Conservation (phyloP, 2,113 vertebrate genomes). For the Thunnus maccoyii region DNA sequence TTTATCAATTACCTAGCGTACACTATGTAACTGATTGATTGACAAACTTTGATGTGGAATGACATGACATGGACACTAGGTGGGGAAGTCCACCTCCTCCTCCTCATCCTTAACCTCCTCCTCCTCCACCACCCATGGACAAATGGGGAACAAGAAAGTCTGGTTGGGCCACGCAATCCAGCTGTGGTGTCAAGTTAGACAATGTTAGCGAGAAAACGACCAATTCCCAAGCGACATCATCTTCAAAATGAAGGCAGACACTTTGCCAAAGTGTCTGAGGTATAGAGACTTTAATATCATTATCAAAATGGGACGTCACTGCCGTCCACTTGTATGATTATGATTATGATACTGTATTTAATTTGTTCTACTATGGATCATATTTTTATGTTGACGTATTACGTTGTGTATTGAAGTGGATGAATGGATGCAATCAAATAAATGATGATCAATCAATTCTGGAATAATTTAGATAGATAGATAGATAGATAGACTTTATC, state of each 20-base stretch:
- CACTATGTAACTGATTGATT: no score
- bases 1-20: background rate
- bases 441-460: no score
- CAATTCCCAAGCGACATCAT: fast-evolving
- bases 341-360: background rate
- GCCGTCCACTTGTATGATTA: background rate
- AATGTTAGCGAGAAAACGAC: background rate
- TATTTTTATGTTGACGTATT: no score
- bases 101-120: no score
- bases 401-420: no score
- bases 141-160: slow-evolving; percentile 10
- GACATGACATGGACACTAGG: slow-evolving; percentile 7
- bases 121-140: background rate
- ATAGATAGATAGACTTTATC: no score
- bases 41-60: background rate
- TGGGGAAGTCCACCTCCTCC: background rate
- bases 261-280: background rate
- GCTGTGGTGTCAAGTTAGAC: slow-evolving; percentile 45
- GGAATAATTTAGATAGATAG: no score
- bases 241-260: slow-evolving; percentile 60
- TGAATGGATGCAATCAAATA: no score
- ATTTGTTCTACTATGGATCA: background rate
- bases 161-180: slow-evolving; percentile 39
- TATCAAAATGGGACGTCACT: background rate
- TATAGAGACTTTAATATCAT: background rate